Evolutionary conservation across 1,140 invertebrate species (phyloP), one percentile per base, ranked within the genome.

Genomic region (Drosophila hydei): DNA sequence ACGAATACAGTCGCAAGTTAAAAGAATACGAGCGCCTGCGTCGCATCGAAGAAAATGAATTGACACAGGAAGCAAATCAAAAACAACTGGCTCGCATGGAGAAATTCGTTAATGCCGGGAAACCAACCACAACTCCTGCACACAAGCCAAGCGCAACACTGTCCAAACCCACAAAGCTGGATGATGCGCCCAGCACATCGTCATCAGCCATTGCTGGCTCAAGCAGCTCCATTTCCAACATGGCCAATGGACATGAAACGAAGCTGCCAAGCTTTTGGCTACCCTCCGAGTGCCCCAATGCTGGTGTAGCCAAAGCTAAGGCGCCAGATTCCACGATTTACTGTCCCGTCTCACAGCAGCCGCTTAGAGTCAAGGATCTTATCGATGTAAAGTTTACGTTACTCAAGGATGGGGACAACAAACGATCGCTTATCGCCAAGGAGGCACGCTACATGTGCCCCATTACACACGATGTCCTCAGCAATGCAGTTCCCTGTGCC

Each of bases 231-330:
- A 94, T 97, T 45, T 97, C 96, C 2, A 97, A 97, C 79, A 97
- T 97, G 96, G 90, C 92, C 4, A 92, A 93, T 73, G 94, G 94
- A 0, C 90, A 91, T 36, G 92, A 93, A 21, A 97, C 96, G 87
- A 91, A 95, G 68, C 92, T 99, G 36, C 98, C 98, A 0, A 99
- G 97, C 93, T 99, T 99, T 92, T 99, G 99, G 99, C 94, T 99
- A 62, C 98, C 99, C 8, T 96, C 96, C 2, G 95, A 98, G 84
- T 96, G 98, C n/a, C 98, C 98, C 1, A 94, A 96, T 89, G 95
- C 96, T 1, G 96, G 96, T 78, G 92, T 94, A 79, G 91, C 92
- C 1, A 94, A 93, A 74, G 67, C 98, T 1, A 92, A 95, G 61
- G 99, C 99, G 92, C 98, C 98, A 12, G 96, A 98, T 91, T 95